Base-by-base conservation (phyloP, 2,888 invertebrate genomes). In the Thyatira batis region DNA sequence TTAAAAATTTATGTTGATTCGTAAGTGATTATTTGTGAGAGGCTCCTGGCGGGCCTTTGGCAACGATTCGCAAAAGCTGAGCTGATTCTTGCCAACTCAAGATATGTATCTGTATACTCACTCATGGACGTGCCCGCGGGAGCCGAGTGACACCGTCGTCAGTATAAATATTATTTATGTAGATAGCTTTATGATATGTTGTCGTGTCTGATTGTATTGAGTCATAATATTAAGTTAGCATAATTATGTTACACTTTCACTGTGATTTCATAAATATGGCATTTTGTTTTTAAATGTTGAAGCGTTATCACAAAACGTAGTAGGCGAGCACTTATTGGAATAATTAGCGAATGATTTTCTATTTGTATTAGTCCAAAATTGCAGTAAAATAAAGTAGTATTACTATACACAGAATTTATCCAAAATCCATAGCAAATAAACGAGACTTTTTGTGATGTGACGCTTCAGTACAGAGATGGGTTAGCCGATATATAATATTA, bases 201-300 rank as follows among this genome's bases (percentile, higher is more conserved):
- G 78, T 81, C 73, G 64, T 76, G 80, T 84, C 72, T 82, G 80
- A 78, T 82, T 83, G 83, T 85, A 79, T 83, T 80, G 82, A 87
- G 88, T 89, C 84, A 83, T 87, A 87, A 84, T 86, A 74, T 84
- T 89, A 88, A 88, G 85, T 89, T 88, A 85, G 81, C 89, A 86
- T 89, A 80, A 78, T 80, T 71, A 72, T 85, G 84, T 87, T 83
- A 85, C 82, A 85, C 82, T 84, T 84, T 82, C 86, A 87, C 90
- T 90, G 90, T 91, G 90, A 89, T 91, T 89, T 86, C 84, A 84
- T 82, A 81, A 80, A 73, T 71, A 82, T 84, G 85, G 87, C 88
- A 87, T 88, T 88, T 87, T 82, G 73, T 78, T 84, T 75, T 68
- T 11, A 20, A 28, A 71, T 80, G 73, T 78, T 76, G 76, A 75